Percentiles rank a stretch among this genome's conserved stretches.
phyloP scores from a whole-genome alignment of 1,140 invertebrate species.

The Bilobella aurantiaca region DNA sequence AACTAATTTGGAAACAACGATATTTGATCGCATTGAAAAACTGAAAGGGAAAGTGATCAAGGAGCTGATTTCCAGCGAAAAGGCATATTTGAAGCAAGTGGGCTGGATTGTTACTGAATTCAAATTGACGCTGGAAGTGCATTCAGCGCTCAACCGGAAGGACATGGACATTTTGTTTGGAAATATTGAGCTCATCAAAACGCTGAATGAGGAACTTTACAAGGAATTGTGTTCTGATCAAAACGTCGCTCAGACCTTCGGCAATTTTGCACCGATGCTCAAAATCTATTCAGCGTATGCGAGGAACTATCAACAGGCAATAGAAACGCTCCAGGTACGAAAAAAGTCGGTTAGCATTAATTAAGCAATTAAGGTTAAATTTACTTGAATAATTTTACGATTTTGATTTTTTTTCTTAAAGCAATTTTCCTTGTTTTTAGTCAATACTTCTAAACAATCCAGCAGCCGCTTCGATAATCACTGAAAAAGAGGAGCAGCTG shows the following conservation, averaged over 20 bases:
- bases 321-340: constrained; percentile 22
- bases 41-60: constrained; percentile 23
- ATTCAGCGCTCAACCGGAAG: background rate
- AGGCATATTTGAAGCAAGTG: constrained; percentile 16
- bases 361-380: background rate
- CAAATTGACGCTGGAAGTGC: constrained; percentile 4
- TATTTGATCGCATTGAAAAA: constrained; percentile 5
- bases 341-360: background rate
- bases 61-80: constrained; percentile 19
- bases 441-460: background rate
- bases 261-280: constrained; percentile 30
- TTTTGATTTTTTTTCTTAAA: too few species aligned
- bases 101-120: background rate
- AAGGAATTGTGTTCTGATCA: constrained; percentile 2
- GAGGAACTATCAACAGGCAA: constrained; percentile 26
- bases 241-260: constrained; percentile 24
- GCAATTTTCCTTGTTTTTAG: constrained; percentile 6
- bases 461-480: constrained; percentile 13
- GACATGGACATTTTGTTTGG: constrained; percentile 9
- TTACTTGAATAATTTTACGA: background rate
- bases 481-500: constrained; percentile 25
- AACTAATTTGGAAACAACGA: background rate
- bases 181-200: constrained; percentile 15
- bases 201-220: constrained; percentile 18
- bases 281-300: constrained; percentile 33